Evolutionary conservation across 2,888 invertebrate genomes (phyloP), one percentile per base, ranked within the genome.

Genomic region (Ceriagrion tenellum): DNA sequence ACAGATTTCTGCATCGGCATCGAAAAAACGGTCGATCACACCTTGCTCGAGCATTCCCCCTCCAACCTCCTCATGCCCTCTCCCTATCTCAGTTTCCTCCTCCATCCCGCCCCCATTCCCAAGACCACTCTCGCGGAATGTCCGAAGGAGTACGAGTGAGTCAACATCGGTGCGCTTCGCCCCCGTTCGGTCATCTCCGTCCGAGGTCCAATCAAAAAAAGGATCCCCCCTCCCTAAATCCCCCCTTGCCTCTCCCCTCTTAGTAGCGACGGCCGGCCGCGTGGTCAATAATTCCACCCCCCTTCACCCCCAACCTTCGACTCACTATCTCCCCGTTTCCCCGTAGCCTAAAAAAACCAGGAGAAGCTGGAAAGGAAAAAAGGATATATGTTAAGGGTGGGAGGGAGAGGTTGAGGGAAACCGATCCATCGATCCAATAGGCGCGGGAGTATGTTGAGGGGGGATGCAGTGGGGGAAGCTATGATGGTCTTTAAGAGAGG

Each of bases 171-270:
- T 18, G 16, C n/a, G n/a, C 93, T 93, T 74, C 93, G 93, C n/a
- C 6, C 47, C 69, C 93, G 47, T 69, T 93, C 93, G 93, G 93
- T 74, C 93, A 93, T 93, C 93, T 93, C 93, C 93, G 93, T 69
- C 93, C 91, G 91, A 91, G 63, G 40, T 63, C 91, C 93, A 93
- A 93, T 93, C 93, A 93, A 93, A 93, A 93, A 93, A 93, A 93
- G 69, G 93, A 26, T 63, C 40, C 10, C 91, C 35, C 40, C 30
- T 35, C 30, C 69, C 81, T 16, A 35, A 47, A 16, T 18, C 35
- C 81, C 18, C 30, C 16, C 35, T 35, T 35, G 30, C 81, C 81
- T 26, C 30, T 35, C 81, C 35, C 81, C 26, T 26, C 81, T 6
- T 2, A 47, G 81, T n/a, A 12, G 30, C 30, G 35, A 40, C 93